Evolutionary conservation across 2,888 invertebrate genomes (phyloP).

Genomic region (Volucella bombylans): DNA sequence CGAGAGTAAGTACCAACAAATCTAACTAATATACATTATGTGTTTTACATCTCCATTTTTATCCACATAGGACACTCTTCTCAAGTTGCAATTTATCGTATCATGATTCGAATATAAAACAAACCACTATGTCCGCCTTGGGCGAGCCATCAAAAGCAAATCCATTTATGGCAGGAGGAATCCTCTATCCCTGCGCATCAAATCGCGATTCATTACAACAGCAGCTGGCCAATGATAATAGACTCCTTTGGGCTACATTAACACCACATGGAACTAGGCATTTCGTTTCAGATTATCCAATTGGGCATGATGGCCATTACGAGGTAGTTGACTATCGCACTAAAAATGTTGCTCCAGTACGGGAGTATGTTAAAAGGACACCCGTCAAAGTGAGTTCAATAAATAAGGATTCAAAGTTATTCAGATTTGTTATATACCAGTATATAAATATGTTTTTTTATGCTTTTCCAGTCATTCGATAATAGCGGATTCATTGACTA

Average conservation of each 20-base stretch:
- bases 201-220: conserved; percentile 82
- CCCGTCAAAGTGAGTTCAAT: conserved; percentile 79
- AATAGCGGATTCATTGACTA: conserved; percentile 91
- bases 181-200: conserved; percentile 84
- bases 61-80: conserved; percentile 73
- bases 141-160: conserved; percentile 83
- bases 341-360: conserved; percentile 78
- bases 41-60: background rate
- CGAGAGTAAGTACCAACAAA: conserved; percentile 86
- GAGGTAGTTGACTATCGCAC: conserved; percentile 86
- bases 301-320: conserved; percentile 86
- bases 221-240: conserved; percentile 85
- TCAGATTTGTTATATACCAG: background rate
- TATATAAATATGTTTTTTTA: background rate
- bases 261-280: conserved; percentile 92
- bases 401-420: background rate
- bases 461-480: conserved; percentile 84
- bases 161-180: conserved; percentile 84
- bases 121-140: conserved; percentile 84
- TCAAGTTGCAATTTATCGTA: conserved; percentile 80
- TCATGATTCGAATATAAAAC: conserved; percentile 82
- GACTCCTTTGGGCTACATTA: conserved; percentile 91
- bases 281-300: conserved; percentile 86
- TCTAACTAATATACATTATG: background rate
- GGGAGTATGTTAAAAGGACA: conserved; percentile 80